Evolutionary conservation across 2,888 invertebrate genomes (phyloP).

Genomic region (Matsumyia berberina): DNA sequence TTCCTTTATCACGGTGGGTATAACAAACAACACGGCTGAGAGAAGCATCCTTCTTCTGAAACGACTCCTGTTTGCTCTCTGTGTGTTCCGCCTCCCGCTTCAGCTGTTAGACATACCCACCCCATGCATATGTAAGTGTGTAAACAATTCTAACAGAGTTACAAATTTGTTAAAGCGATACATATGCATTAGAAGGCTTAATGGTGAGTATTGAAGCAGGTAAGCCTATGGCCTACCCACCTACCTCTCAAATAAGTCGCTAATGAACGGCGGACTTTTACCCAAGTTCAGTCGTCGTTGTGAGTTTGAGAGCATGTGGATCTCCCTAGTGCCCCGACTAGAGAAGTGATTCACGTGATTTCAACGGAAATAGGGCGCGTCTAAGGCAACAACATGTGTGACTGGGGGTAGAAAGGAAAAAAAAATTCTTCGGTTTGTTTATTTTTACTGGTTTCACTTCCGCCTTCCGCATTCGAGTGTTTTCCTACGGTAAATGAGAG

Average conservation of each 20-base stretch:
- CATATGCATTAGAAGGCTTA: constrained; percentile 59
- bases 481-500: constrained; percentile 7
- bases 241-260: constrained; percentile 38
- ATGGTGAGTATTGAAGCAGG: constrained; percentile 45
- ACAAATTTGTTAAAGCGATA: constrained; percentile 67
- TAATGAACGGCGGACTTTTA: constrained; percentile 60
- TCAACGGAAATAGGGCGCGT: constrained; percentile 18
- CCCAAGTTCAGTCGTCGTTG: constrained; percentile 54
- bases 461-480: constrained; percentile 25
- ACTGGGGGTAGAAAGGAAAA: background rate
- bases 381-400: constrained; percentile 23
- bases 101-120: background rate
- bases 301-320: background rate
- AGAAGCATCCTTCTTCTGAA: background rate
- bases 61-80: background rate
- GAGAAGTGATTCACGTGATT: constrained; percentile 27
- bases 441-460: constrained; percentile 37
- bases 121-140: constrained; percentile 6
- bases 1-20: constrained; percentile 48
- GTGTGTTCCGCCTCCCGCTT: background rate
- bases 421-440: constrained; percentile 32
- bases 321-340: background rate
- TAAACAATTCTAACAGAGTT: constrained; percentile 35
- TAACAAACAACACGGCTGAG: constrained; percentile 22
- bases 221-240: constrained; percentile 1